Evolutionary conservation across 2,888 invertebrate genomes (phyloP), one percentile per base, ranked within the genome.

Genomic region (Phyllotreta cruciferae): DNA sequence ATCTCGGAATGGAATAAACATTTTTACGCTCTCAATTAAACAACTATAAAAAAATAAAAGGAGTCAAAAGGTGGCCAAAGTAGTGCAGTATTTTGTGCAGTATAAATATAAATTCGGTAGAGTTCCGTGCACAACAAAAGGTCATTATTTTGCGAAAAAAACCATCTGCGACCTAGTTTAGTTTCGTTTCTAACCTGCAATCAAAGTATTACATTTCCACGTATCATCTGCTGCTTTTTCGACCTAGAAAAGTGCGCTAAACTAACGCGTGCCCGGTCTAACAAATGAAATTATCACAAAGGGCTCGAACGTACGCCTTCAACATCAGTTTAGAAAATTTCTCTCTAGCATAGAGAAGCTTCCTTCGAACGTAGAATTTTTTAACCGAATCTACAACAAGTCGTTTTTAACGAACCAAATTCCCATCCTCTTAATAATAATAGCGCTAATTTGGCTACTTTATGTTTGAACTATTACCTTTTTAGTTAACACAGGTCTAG

Each of bases 91-190:
- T 14, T 14, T 44, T 44, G 7, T 6, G 1, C 8, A 44, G 5
- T 44, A 11, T 14, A 11, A 24, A 24, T 24, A 1, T 24, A 24
- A 24, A 24, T 24, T 24, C 24, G 24, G 24, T 6, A 38, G 24
- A 38, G 14, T 24, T 37, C 34, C 42, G 4, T 24, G 24, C 24
- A 24, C 24, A 24, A 24, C 24, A 24, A 24, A 24, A 24, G 62
- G 41, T 49, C 62, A 24, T 24, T 34, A 49, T 54, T 60, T 54
- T 24, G 60, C 55, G 24, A 24, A 36, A 61, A 62, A 63, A 63
- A 54, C 58, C 71, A 71, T 71, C 72, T 71, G 72, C 68, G 70
- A 49, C 66, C 71, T 62, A 71, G 55, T 63, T 68, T 54, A 13
- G 13, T 36, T 9, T 0, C 11, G 6, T n/a, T 8, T 37, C 45